Base-by-base conservation (phyloP, 2,113 vertebrate genomes). In the Macquaria ambigua region DNA sequence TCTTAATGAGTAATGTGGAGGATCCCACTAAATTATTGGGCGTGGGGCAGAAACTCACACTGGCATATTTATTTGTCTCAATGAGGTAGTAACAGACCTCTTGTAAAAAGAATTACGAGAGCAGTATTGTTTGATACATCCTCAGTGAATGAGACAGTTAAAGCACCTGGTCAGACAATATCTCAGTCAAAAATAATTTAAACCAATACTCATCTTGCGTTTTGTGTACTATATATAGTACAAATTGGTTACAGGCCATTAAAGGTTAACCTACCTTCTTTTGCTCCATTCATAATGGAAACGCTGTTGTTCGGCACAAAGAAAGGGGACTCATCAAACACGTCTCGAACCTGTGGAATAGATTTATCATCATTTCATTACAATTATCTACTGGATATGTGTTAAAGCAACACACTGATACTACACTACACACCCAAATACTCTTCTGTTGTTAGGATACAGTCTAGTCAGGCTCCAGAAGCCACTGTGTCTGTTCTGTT, bases 291-390 rank as follows among this genome's bases (percentile, higher is more conserved):
- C 97, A 99, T 97, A 91, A 99, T 97, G 90, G 96, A 95, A 87
- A 99, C 97, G 59, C 98, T 97, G 90, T 97, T 95, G 62, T 96
- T 89, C 90, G 97, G 97, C 89, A 99, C 97, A 79, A 97, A 96
- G 95, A 99, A 99, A 55, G 98, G 98, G 48, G 98, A 99, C 56
- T 97, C 96, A 7, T 95, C 95, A 92, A 99, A 98, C 77, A 98
- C 94, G 15, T 97, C 95, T 88, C 89, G 94, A 66, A 99, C 97
- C 98, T 99, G 88, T 25, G 48, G 70, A 84, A 39, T 1, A 81
- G 71, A 91, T 59, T 8, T 15, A 81, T 68, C 39, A 23, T 56
- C 23, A 58, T 74, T 66, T 81, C 4, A 81, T 61, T 66, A n/a
- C 4, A n/a, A 14, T 48, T 0, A 55, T 56, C 39, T 23, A 15